These are phyloP conservation scores for Scomber scombrus DNA, from an alignment of 2,113 vertebrate species.

Conservation along the genomic window DNA sequence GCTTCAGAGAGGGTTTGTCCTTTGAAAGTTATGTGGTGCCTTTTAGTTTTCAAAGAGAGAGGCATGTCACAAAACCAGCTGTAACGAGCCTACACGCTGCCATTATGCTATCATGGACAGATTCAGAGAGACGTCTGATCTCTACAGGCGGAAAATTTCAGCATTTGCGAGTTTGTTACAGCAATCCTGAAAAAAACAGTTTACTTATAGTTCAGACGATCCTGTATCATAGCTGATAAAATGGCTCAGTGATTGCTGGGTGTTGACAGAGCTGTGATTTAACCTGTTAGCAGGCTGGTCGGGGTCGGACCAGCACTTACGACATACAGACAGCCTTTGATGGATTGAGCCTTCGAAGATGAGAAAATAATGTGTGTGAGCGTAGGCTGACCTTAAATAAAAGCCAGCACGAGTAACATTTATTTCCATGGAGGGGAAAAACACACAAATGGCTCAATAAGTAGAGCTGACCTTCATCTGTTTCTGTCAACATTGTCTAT, in stretches of 20 bases:
- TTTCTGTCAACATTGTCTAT: neutral
- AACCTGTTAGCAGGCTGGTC: constrained; percentile 21
- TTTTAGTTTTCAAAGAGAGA: constrained; percentile 1
- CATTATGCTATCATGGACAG: constrained; percentile 23
- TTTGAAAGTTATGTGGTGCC: neutral
- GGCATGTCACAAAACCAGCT: constrained; percentile 56
- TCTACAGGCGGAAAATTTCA: constrained; percentile 27
- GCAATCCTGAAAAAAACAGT: constrained; percentile 47
- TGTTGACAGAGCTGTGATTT: constrained; percentile 26
- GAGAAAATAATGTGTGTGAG: neutral
- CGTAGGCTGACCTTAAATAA: neutral
- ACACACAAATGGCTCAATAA: constrained; percentile 19
- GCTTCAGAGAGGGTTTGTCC: neutral
- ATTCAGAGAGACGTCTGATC: constrained; percentile 23
- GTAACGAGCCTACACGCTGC: constrained; percentile 32
- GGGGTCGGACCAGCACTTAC: neutral
- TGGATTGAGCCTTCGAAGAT: constrained; percentile 16
- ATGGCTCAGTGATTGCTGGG: constrained; percentile 25
- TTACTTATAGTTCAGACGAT: constrained; percentile 23
- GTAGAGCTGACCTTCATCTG: neutral
- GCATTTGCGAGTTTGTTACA: constrained; percentile 9
- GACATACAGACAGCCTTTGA: constrained; percentile 13
- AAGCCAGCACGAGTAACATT: neutral
- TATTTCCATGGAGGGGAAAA: constrained; percentile 2
- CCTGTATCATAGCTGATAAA: constrained; percentile 14